Base-by-base conservation (phyloP, 2,888 invertebrate genomes). In the Nemotelus nigrinus region DNA sequence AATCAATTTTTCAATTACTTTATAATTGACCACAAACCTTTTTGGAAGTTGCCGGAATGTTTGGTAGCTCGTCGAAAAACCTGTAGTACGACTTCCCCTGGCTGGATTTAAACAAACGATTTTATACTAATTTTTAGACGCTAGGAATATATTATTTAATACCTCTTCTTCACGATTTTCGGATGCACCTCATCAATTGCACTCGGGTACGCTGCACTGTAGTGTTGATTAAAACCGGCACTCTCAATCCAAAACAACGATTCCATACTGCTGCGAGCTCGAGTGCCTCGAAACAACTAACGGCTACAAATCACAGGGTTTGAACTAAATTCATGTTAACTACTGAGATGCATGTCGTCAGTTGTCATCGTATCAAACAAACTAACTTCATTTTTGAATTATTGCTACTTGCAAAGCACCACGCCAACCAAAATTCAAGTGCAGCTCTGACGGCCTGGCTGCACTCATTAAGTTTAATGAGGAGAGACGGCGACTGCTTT, bases 141-240 rank as follows among this genome's bases (percentile, higher is more conserved):
- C n/a, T 6, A 41, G 8, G 7, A 39, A 39, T 44, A 7, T 8
- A 57, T 43, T 5, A 10, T 25, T 57, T 5, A n/a, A 6, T 60
- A 74, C 74, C 43, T 47, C 63, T n/a, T 74, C 43, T 45, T 74
- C 10, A 5, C 50, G 63, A 74, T 5, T 60, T 74, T 10, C 10
- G 4, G 3, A 2, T 25, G 7, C 10, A 63, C 71, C 2, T 8
- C 10, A 43, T 41, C 39, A 39, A 25, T 50, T 3, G 43, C 50
- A 25, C 25, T 10, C n/a, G 74, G 74, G 63, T 74, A 60, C 7
- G 60, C 60, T 25, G 45, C 74, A 63, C 10, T 45, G 39, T 48
- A 60, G 48, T 74, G 74, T 39, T 57, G 57, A 48, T 48, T 63
- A 43, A 48, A 74, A 39, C 74, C 74, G 60, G 74, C 74, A 57